These are phyloP conservation scores for Seriola quinqueradiata DNA, from an alignment of 2,113 vertebrate species.

Conservation along the genomic window DNA sequence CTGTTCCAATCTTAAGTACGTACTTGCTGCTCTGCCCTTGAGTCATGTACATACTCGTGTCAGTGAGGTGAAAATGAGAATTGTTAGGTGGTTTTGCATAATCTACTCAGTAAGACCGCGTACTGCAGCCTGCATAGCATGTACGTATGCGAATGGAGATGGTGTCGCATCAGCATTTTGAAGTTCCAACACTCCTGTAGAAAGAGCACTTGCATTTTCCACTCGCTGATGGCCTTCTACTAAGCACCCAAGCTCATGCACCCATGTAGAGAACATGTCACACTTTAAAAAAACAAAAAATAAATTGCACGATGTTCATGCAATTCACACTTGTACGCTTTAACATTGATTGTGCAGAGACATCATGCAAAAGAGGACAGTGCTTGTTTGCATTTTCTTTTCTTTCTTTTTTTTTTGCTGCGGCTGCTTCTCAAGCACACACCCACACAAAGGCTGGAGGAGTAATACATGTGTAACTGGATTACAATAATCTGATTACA, in stretches of 20 bases:
- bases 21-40: conserved; percentile 49
- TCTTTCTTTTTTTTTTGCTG: background rate
- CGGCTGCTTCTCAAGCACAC: conserved; percentile 42
- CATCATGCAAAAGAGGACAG: conserved; percentile 54
- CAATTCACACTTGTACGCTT: conserved; percentile 26
- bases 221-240: background rate
- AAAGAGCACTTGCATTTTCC: background rate
- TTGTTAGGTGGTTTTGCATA: conserved; percentile 72
- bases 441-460: conserved; percentile 69
- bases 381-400: conserved; percentile 31
- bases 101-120: conserved; percentile 34
- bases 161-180: conserved; percentile 63
- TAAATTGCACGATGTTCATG: conserved; percentile 22
- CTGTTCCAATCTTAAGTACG: conserved; percentile 51
- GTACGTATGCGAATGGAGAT: conserved; percentile 16
- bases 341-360: conserved; percentile 25
- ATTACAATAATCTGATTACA: conserved; percentile 80
- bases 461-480: conserved; percentile 73
- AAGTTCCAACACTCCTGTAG: conserved; percentile 31
- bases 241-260: background rate
- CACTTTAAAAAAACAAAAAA: background rate
- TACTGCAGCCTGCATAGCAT: conserved; percentile 47
- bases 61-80: conserved; percentile 67
- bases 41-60: conserved; percentile 52
- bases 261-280: conserved; percentile 3